Conservation (phyloP, 2,888 invertebrate species). For the Petrophora chlorosata region DNA sequence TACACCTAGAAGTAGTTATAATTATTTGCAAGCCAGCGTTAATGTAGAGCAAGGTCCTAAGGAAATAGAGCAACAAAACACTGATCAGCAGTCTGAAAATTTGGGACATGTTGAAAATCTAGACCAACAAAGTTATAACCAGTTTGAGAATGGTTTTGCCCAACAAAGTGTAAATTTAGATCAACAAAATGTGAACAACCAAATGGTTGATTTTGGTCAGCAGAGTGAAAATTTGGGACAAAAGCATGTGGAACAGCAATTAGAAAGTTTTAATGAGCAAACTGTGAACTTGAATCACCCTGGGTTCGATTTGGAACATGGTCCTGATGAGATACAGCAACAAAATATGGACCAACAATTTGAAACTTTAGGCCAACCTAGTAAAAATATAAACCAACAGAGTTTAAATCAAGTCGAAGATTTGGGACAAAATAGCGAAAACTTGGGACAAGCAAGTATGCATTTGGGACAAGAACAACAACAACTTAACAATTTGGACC, state of each 20-base stretch:
- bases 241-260: constrained; percentile 1
- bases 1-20: constrained; percentile 2
- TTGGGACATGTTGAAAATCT: neutral
- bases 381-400: constrained; percentile 29
- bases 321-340: constrained; percentile 10
- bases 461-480: constrained; percentile 33
- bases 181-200: constrained; percentile 28
- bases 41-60: constrained; percentile 8
- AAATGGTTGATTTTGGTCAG: constrained; percentile 39
- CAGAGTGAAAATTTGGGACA: constrained; percentile 25
- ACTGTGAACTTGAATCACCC: constrained; percentile 6
- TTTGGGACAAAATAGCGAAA: constrained; percentile 24
- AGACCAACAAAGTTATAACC: neutral
- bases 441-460: constrained; percentile 24
- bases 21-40: constrained; percentile 6
- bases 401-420: constrained; percentile 9
- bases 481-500: constrained; percentile 34
- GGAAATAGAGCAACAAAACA: constrained; percentile 10
- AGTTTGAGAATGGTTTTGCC: constrained; percentile 10
- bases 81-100: constrained; percentile 18
- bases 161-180: constrained; percentile 27
- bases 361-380: constrained; percentile 31
- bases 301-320: neutral
- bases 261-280: constrained; percentile 5
- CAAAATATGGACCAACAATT: constrained; percentile 26